These are phyloP conservation scores for Saccopteryx bilineata DNA, from an alignment of 2,113 vertebrate genomes.

Conservation along the genomic window DNA sequence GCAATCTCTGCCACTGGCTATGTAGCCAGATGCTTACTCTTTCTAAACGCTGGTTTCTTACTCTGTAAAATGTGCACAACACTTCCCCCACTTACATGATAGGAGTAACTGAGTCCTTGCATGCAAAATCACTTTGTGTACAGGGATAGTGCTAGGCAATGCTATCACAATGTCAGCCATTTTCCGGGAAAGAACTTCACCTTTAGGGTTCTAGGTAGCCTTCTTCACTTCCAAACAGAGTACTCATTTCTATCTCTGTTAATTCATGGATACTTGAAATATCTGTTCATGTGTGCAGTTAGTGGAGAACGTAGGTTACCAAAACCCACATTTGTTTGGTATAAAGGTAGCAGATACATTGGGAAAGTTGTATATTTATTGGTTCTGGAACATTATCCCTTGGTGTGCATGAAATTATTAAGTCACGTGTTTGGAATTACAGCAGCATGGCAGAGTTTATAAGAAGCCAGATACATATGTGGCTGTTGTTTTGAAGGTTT, in stretches of 20 bases:
- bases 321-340: neutral
- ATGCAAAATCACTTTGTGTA: neutral
- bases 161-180: too few species aligned
- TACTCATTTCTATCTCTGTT: neutral
- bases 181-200: neutral
- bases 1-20: neutral
- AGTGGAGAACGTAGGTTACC: neutral
- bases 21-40: neutral
- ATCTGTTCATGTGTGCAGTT: neutral
- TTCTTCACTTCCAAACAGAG: neutral
- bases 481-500: neutral
- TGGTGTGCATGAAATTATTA: neutral
- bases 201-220: neutral
- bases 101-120: neutral
- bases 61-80: neutral
- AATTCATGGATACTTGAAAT: neutral
- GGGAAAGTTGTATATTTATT: neutral
- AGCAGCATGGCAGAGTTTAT: neutral
- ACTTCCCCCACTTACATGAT: too few species aligned
- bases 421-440: neutral
- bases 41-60: neutral
- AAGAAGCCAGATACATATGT: neutral
- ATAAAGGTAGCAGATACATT: neutral
- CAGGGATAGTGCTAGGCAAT: neutral
- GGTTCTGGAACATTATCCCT: neutral